Evolutionary conservation across 2,113 vertebrate species (phyloP).

Genomic region (Tenrec ecaudatus): DNA sequence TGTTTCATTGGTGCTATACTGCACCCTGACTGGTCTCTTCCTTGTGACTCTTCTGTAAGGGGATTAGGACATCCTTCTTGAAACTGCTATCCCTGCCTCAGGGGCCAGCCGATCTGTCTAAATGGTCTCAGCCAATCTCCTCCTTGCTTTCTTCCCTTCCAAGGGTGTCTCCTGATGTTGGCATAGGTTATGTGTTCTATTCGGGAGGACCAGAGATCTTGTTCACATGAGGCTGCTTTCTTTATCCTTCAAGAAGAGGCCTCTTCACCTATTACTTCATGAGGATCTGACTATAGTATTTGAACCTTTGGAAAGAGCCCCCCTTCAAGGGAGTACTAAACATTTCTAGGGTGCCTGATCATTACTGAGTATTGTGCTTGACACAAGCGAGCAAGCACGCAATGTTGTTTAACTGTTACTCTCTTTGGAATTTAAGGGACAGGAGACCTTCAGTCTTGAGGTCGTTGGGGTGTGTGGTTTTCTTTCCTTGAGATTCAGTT

Average conservation of each 20-base stretch:
- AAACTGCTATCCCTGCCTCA: too few relatives aligned
- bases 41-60: too few relatives aligned
- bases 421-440: slow-evolving; percentile 43
- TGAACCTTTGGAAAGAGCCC: slow-evolving; percentile 63
- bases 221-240: slow-evolving; percentile 52
- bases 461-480: slow-evolving; percentile 51
- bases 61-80: too few relatives aligned
- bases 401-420: background rate
- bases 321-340: slow-evolving; percentile 51
- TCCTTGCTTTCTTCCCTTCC: too few relatives aligned
- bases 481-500: slow-evolving; percentile 41
- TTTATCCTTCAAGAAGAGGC: slow-evolving; percentile 60
- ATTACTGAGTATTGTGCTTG: slow-evolving; percentile 54
- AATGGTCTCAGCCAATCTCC: too few relatives aligned
- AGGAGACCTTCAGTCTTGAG: background rate
- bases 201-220: background rate
- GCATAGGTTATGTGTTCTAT: too few relatives aligned
- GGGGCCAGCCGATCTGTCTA: too few relatives aligned
- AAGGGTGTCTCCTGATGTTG: too few relatives aligned
- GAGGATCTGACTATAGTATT: slow-evolving; percentile 45
- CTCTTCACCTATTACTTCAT: slow-evolving; percentile 37
- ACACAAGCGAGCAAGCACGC: background rate
- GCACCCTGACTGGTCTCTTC: too few relatives aligned
- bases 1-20: too few relatives aligned
- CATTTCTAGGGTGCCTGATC: slow-evolving; percentile 31